phyloP scores from a whole-genome alignment of 2,888 invertebrate genomes.

The Cephus pulcher region DNA sequence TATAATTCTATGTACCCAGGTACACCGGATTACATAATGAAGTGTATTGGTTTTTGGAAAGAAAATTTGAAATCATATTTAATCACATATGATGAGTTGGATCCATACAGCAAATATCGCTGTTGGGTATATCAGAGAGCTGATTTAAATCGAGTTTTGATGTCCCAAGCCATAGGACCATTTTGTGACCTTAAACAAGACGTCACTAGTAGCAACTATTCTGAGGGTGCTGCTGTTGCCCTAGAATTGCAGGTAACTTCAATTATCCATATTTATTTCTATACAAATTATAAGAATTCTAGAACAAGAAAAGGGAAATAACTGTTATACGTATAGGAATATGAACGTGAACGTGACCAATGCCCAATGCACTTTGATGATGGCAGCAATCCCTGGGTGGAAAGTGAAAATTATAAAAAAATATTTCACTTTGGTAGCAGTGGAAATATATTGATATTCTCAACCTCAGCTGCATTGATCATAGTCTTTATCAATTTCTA shows the following conservation, averaged over 20 bases:
- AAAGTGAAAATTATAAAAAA: slow-evolving; percentile 78
- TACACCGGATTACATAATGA: slow-evolving; percentile 96
- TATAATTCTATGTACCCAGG: slow-evolving; percentile 63
- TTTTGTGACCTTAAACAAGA: slow-evolving; percentile 92
- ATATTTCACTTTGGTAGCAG: slow-evolving; percentile 75
- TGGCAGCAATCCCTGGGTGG: slow-evolving; percentile 87
- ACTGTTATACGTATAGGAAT: slow-evolving; percentile 48
- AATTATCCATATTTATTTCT: background rate
- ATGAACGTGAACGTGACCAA: slow-evolving; percentile 79
- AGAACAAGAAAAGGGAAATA: too few relatives aligned
- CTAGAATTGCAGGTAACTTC: slow-evolving; percentile 81
- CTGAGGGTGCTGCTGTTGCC: slow-evolving; percentile 93
- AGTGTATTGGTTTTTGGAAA: slow-evolving; percentile 98
- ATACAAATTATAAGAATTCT: too few relatives aligned
- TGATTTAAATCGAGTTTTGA: slow-evolving; percentile 87
- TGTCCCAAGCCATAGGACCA: slow-evolving; percentile 90
- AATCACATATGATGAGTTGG: slow-evolving; percentile 95
- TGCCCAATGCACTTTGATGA: slow-evolving; percentile 99
- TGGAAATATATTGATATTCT: background rate
- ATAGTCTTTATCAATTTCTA: too few relatives aligned
- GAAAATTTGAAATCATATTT: slow-evolving; percentile 97
- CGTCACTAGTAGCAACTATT: slow-evolving; percentile 88
- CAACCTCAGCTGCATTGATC: background rate
- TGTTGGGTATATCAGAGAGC: slow-evolving; percentile 98
- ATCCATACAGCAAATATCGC: slow-evolving; percentile 94